phyloP scores from a whole-genome alignment of 2,888 invertebrate genomes.

The Scaptomyza reducta region DNA sequence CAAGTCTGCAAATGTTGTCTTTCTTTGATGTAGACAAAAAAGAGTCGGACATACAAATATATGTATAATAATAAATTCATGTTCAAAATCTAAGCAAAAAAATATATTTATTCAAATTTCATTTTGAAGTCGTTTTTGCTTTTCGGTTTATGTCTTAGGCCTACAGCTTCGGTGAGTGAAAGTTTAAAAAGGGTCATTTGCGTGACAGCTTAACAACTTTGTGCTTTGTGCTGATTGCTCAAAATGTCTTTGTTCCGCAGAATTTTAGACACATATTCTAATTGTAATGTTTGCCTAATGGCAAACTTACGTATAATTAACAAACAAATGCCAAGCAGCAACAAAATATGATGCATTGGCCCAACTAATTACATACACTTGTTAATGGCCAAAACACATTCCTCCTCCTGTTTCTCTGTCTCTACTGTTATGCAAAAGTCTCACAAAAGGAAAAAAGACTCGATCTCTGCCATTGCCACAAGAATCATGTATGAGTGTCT shows the following conservation, averaged over 20 bases:
- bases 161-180: constrained; percentile 31
- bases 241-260: not conserved
- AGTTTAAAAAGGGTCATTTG: constrained; percentile 14
- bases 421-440: constrained; percentile 1
- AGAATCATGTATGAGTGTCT: not conserved
- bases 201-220: not conserved
- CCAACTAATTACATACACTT: constrained; percentile 16
- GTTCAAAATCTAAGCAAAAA: constrained; percentile 12
- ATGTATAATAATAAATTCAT: constrained; percentile 19
- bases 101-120: constrained; percentile 4
- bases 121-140: not conserved
- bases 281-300: constrained; percentile 20
- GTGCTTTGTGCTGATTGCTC: not conserved
- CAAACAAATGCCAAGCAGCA: constrained; percentile 1
- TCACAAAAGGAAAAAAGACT: constrained; percentile 7
- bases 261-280: constrained; percentile 1
- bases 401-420: constrained; percentile 14
- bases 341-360: constrained; percentile 8
- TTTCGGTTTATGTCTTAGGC: constrained; percentile 19
- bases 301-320: constrained; percentile 30
- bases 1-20: constrained; percentile 21
- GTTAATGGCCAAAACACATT: constrained; percentile 35
- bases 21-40: constrained; percentile 23
- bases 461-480: constrained; percentile 1
- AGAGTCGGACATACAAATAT: constrained; percentile 3